Evolutionary conservation across 2,113 vertebrate genomes (phyloP).

Genomic region (Eclectus roratus): DNA sequence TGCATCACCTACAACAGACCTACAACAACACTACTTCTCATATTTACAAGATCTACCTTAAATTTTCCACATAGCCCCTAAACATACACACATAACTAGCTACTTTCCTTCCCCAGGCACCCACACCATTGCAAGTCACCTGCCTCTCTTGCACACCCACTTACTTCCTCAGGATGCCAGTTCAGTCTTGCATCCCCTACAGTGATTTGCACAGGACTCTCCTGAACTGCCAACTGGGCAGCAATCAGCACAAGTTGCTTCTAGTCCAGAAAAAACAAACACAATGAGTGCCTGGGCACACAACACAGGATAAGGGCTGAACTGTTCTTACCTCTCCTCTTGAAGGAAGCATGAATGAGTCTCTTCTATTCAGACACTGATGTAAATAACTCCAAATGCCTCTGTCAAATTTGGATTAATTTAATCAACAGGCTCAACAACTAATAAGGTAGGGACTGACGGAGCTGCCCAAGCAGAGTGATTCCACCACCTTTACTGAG

Average conservation of each 20-base stretch:
- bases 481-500: not conserved
- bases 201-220: not conserved
- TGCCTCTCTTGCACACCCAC: not conserved
- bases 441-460: not conserved
- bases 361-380: not conserved
- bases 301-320: not conserved
- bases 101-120: not conserved
- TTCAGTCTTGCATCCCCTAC: not conserved
- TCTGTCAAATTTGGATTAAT: not conserved
- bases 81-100: not conserved
- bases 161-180: not conserved
- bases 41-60: not conserved
- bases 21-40: not conserved
- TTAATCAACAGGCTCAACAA: not conserved
- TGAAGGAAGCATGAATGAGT: not conserved
- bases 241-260: not conserved
- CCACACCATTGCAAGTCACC: not conserved
- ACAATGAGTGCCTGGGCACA: not conserved
- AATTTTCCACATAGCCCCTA: not conserved
- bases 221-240: not conserved
- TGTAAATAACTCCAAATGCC: not conserved
- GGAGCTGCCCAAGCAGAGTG: not conserved
- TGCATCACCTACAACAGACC: not conserved
- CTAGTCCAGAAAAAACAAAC: not conserved
- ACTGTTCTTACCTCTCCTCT: not conserved